Conservation (phyloP, 2,113 vertebrate species). For the Lepisosteus osseus region DNA sequence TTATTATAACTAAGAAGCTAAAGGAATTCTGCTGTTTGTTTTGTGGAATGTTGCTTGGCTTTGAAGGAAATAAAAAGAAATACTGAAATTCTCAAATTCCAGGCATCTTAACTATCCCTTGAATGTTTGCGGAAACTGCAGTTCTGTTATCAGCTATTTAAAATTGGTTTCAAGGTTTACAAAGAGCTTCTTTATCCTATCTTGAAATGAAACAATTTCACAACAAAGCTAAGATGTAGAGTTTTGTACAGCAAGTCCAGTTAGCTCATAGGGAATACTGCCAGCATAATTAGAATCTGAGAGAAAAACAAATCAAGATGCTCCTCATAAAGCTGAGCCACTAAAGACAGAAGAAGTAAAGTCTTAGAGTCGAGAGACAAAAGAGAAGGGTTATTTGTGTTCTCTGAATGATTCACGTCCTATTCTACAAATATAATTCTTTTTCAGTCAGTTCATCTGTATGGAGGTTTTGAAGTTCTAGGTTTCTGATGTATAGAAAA, state of each 20-base stretch:
- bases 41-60: not conserved
- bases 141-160: constrained; percentile 5
- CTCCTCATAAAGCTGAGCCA: too few relatives aligned
- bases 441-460: too few relatives aligned
- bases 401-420: too few relatives aligned
- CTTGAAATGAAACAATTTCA: not conserved
- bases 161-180: constrained; percentile 15
- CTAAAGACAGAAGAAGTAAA: too few relatives aligned
- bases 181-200: constrained; percentile 8
- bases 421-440: too few relatives aligned
- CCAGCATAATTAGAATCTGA: too few relatives aligned
- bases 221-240: not conserved
- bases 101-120: constrained; percentile 5
- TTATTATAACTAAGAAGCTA: constrained; percentile 16
- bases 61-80: constrained; percentile 8
- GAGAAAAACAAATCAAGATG: too few relatives aligned
- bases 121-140: constrained; percentile 5
- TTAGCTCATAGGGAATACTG: too few relatives aligned
- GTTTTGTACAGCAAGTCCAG: not conserved
- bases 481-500: too few relatives aligned
- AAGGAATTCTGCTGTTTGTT: constrained; percentile 19
- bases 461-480: too few relatives aligned
- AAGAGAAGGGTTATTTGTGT: too few relatives aligned
- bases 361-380: too few relatives aligned
- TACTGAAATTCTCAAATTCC: not conserved